phyloP scores from a whole-genome alignment of 1,140 invertebrate species.

The silkworm (Bombyx mori) region DNA sequence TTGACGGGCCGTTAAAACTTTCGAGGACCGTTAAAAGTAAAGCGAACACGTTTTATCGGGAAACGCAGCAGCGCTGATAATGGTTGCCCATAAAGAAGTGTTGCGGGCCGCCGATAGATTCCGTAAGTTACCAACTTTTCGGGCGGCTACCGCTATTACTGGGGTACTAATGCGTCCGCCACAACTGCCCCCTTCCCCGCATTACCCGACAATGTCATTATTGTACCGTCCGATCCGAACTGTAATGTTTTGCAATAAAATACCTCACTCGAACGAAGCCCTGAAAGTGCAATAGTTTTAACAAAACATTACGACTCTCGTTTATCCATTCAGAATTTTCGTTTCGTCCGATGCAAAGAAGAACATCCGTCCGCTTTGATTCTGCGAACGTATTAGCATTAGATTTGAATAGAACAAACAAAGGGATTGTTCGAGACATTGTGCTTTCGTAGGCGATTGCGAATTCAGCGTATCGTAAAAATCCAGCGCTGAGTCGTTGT shows the following conservation, averaged over 20 bases:
- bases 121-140: conserved; percentile 63
- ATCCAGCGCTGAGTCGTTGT: conserved; percentile 32
- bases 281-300: conserved; percentile 3
- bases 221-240: conserved; percentile 3
- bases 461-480: conserved; percentile 64
- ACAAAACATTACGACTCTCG: conserved; percentile 20
- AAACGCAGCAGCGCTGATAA: conserved; percentile 63
- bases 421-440: conserved; percentile 64
- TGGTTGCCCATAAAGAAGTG: conserved; percentile 61
- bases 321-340: conserved; percentile 39
- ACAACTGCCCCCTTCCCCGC: conserved; percentile 25
- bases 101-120: conserved; percentile 53
- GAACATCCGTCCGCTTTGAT: conserved; percentile 60
- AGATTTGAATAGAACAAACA: conserved; percentile 70
- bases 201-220: conserved; percentile 18
- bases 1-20: conserved; percentile 54
- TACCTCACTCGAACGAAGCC: not conserved
- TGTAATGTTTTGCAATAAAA: conserved; percentile 4
- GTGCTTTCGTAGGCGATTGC: conserved; percentile 67
- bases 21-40: conserved; percentile 52
- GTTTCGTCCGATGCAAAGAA: conserved; percentile 48
- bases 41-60: conserved; percentile 59
- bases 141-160: conserved; percentile 49
- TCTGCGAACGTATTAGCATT: conserved; percentile 66
- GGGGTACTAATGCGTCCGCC: conserved; percentile 39